A percentile compares a stretch with the other conserved stretches of the same genome.
Evolutionary conservation across 2,113 vertebrate genomes (phyloP).

Genomic region (Nothobranchius kuhntae): DNA sequence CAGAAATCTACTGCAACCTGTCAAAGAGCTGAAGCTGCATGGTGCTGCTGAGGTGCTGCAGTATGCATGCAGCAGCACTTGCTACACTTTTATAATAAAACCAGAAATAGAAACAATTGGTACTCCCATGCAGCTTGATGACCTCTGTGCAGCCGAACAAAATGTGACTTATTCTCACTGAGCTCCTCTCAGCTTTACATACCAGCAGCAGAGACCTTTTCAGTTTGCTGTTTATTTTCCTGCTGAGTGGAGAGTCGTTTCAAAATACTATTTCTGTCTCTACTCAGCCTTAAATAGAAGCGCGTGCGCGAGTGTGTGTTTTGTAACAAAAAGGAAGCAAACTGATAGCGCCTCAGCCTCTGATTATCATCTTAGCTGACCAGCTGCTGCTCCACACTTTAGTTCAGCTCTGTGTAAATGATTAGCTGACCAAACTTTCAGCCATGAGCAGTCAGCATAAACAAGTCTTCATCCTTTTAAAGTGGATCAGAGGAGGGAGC

Average conservation of each 20-base stretch:
- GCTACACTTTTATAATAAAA: conserved; percentile 28
- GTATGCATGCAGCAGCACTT: conserved; percentile 16
- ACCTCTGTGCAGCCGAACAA: conserved; percentile 40
- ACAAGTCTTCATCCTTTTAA: conserved; percentile 22
- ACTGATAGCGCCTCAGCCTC: not conserved
- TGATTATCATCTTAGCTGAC: conserved; percentile 5
- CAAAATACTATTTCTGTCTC: not conserved
- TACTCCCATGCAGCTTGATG: conserved; percentile 52
- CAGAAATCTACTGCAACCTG: conserved; percentile 16
- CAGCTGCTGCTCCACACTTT: conserved; percentile 28
- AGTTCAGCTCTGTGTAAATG: conserved; percentile 28
- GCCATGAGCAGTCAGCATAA: conserved; percentile 28
- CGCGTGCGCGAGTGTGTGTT: not conserved
- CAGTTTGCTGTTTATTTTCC: not conserved
- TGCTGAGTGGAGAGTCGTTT: not conserved
- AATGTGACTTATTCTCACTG: conserved; percentile 53
- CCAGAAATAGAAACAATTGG: conserved; percentile 56
- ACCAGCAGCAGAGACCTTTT: conserved; percentile 9
- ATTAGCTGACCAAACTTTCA: conserved; percentile 13
- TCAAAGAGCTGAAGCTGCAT: conserved; percentile 10
- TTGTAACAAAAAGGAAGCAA: not conserved
- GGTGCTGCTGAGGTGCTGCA: conserved; percentile 1
- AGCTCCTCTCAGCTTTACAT: conserved; percentile 20
- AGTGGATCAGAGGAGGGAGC: conserved; percentile 27
- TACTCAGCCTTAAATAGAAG: not conserved